A percentile compares a stretch with the other conserved stretches of the same genome.
Conservation (phyloP, 1,140 invertebrate genomes). For the Gryon sp. region DNA sequence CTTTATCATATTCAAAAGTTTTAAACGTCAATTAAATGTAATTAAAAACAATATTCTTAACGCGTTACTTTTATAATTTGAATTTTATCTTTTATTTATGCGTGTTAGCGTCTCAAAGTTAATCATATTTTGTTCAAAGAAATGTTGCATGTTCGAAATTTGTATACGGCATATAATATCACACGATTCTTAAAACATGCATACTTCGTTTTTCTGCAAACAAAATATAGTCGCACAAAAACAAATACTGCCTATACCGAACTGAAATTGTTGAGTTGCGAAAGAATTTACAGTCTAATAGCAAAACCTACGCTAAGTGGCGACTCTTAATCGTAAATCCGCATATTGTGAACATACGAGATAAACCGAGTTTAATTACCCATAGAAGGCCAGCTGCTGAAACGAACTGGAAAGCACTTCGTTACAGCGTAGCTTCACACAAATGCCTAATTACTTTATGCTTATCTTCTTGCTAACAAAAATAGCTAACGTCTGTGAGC, state of each 20-base stretch:
- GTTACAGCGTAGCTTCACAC: conserved; percentile 60
- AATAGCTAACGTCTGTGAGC: conserved; percentile 58
- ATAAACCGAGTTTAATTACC: conserved; percentile 65
- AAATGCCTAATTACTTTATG: conserved; percentile 66
- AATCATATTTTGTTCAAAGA: too few relatives aligned
- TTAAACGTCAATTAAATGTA: too few relatives aligned
- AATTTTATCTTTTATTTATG: too few relatives aligned
- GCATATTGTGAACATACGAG: conserved; percentile 63
- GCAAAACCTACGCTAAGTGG: conserved; percentile 55
- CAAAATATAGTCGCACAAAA: conserved; percentile 13
- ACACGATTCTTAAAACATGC: not conserved
- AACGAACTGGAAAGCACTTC: conserved; percentile 66
- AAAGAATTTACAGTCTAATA: conserved; percentile 57
- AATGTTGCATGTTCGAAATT: too few relatives aligned
- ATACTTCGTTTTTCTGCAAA: not conserved
- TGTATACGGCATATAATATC: too few relatives aligned
- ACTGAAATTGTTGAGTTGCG: conserved; percentile 21
- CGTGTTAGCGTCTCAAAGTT: too few relatives aligned
- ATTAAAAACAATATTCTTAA: too few relatives aligned
- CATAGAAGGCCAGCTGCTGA: conserved; percentile 66
- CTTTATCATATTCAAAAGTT: too few relatives aligned
- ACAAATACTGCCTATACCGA: not conserved
- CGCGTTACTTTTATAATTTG: too few relatives aligned
- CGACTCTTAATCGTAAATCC: conserved; percentile 55
- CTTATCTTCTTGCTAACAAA: conserved; percentile 61